Conservation (phyloP, 2,888 invertebrate genomes). For the Unio delphinus region DNA sequence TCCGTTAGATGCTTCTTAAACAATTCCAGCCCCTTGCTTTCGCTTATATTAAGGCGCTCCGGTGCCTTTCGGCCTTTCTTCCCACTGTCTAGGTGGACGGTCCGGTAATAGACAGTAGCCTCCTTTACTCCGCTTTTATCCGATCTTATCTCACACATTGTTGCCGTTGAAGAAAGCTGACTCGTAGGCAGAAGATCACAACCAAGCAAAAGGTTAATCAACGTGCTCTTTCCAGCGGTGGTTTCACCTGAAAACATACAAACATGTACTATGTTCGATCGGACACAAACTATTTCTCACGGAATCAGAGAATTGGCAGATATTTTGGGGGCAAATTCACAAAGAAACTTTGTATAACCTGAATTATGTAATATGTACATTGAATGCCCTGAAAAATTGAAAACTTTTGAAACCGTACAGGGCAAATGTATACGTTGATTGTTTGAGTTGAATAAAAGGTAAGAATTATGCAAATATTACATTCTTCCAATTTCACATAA, state of each 20-base stretch:
- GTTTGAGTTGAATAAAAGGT: no score
- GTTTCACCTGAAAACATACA: constrained; percentile 31
- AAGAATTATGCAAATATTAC: no score
- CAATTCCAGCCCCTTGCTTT: constrained; percentile 14
- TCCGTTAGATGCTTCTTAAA: constrained; percentile 22
- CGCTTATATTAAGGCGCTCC: constrained; percentile 26
- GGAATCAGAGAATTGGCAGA: no score
- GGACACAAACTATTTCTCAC: no score
- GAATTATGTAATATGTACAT: no score
- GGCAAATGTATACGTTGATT: no score
- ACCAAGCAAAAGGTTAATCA: constrained; percentile 39
- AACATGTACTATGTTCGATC: no score
- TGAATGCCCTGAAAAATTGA: no score
- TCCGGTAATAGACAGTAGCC: constrained; percentile 27
- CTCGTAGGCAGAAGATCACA: constrained; percentile 34
- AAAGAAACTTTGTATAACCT: no score
- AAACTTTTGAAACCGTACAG: no score
- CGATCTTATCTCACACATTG: constrained; percentile 36
- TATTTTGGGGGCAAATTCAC: no score
- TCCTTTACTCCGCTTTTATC: constrained; percentile 18
- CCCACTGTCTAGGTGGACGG: constrained; percentile 11
- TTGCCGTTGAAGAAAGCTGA: constrained; percentile 37
- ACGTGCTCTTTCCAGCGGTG: constrained; percentile 41
- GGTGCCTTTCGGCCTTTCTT: constrained; percentile 16
- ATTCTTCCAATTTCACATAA: no score